These are phyloP conservation scores for Chloroceryle amazona DNA, from an alignment of 2,797 vertebrate genomes.

Conservation along the genomic window DNA sequence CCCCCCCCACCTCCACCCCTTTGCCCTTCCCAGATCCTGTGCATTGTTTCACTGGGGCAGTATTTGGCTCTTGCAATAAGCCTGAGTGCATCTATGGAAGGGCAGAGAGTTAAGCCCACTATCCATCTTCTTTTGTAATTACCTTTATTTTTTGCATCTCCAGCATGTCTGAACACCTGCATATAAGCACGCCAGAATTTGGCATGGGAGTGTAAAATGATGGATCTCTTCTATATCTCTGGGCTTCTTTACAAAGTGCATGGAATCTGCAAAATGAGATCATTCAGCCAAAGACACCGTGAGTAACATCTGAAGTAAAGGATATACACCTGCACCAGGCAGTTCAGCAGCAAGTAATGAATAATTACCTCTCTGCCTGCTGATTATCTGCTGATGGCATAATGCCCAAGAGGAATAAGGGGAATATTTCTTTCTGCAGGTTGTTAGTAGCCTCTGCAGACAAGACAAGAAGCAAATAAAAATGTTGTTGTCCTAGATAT, in stretches of 20 bases:
- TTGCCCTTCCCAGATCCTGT: neutral
- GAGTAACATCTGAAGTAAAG: neutral
- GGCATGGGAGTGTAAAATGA: constrained; percentile 45
- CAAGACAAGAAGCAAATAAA: neutral
- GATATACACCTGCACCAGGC: constrained; percentile 18
- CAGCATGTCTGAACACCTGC: constrained; percentile 1
- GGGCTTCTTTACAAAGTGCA: constrained; percentile 12
- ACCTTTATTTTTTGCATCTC: neutral
- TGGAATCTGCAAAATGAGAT: constrained; percentile 52
- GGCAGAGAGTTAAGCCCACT: neutral
- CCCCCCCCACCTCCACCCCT: neutral
- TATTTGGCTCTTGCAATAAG: neutral
- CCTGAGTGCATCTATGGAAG: neutral
- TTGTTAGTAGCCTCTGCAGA: constrained; percentile 4
- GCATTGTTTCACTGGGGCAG: neutral
- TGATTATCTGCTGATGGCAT: constrained; percentile 22
- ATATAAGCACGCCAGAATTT: neutral
- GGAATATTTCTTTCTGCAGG: neutral
- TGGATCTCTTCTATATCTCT: constrained; percentile 21
- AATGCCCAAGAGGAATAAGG: neutral
- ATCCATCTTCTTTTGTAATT: neutral
- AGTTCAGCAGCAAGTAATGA: constrained; percentile 30
- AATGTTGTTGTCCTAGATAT: neutral
- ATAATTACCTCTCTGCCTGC: neutral
- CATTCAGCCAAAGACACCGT: neutral